Base-by-base conservation (phyloP, 1,140 invertebrate genomes). In the Drosophila willistoni region DNA sequence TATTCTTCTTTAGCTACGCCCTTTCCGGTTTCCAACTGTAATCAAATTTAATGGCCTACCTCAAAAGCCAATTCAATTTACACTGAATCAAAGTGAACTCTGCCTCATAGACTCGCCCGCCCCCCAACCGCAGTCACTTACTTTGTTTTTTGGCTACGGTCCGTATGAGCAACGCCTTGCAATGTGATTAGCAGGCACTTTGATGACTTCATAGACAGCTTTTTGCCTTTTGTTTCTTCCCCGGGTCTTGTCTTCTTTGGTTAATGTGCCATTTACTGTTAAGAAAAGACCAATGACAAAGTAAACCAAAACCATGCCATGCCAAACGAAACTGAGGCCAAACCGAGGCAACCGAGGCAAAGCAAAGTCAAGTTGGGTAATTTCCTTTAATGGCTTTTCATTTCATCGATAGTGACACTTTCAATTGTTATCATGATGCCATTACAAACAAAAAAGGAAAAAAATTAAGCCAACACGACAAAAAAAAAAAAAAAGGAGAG, bases 371-470 rank as follows among this genome's bases (percentile, higher is more conserved):
- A 86, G 76, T 80, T 75, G 76, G 77, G 84, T 89, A 89, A 89
- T 89, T 89, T 89, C 67, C 84, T 83, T 82, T 89, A 89, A 89
- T 89, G 84, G 84, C 80, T 89, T 89, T 89, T 89, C 83, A 78
- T 87, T 89, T 74, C 76, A 83, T 87, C 83, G 83, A 87, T 87
- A 87, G 83, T 87, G 83, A 84, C 84, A 89, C 84, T 84, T 89
- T 89, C 84, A 75, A 82, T 89, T 87, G 84, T 87, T 87, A 89
- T 89, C 84, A 71, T 64, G 71, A 82, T 65, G 71, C 73, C 84
- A 74, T 89, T 89, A 77, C 77, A 77, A 87, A 89, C 83, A 89
- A 79, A 73, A 89, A 77, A 80, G 63, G 41, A 47, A 62, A 33
- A 60, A 12, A 19, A 25, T 7, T 2, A 13, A 42, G 57, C 12